These are phyloP conservation scores for Himalopsyche japonica DNA, from an alignment of 2,888 invertebrate species.

Conservation along the genomic window DNA sequence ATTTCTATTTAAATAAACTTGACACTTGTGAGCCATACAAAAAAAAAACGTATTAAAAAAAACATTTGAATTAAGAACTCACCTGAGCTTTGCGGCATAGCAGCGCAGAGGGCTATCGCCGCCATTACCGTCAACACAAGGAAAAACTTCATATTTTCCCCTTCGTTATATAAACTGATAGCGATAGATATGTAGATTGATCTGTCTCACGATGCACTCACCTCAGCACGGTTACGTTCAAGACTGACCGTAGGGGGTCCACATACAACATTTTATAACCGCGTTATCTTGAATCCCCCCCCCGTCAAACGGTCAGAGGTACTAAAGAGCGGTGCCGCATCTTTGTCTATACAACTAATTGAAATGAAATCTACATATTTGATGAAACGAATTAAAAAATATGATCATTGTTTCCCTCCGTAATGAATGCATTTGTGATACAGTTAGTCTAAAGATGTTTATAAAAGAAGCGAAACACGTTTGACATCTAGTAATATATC, in stretches of 20 bases:
- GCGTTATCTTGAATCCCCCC: neutral
- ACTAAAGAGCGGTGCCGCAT: neutral
- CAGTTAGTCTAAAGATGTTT: too few species aligned
- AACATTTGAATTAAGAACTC: neutral
- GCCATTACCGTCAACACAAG: neutral
- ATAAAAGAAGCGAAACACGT: too few species aligned
- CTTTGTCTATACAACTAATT: too few species aligned
- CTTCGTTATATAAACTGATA: neutral
- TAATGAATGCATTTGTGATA: too few species aligned
- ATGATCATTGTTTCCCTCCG: too few species aligned
- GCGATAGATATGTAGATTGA: neutral
- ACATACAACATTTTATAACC: neutral
- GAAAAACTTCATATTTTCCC: neutral
- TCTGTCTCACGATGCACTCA: neutral
- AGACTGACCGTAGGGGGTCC: neutral
- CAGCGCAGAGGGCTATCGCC: neutral
- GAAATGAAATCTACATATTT: too few species aligned
- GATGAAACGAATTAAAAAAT: too few species aligned
- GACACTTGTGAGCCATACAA: neutral
- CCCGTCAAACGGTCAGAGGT: neutral
- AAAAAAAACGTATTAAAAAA: too few species aligned
- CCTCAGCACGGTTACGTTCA: neutral
- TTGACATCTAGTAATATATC: too few species aligned
- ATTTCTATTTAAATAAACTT: too few species aligned
- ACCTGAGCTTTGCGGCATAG: neutral